phyloP scores from a whole-genome alignment of 2,797 vertebrate genomes.

The Bryconaethiops microstoma region DNA sequence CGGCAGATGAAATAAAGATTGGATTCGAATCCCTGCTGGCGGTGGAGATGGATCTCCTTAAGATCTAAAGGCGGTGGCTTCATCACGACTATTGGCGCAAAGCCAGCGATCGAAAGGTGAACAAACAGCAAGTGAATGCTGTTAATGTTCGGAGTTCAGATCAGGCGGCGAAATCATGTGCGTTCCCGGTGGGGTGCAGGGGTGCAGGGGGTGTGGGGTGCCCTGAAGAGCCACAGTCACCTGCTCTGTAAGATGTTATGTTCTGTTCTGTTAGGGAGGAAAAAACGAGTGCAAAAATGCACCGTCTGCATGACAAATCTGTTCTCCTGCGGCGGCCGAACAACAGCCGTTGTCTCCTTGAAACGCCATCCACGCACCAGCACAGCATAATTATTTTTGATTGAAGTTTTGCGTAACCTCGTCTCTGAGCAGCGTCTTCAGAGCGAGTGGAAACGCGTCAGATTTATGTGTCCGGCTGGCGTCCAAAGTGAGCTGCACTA shows the following conservation, averaged over 20 bases:
- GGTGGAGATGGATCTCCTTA: constrained; percentile 56
- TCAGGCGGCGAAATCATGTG: constrained; percentile 62
- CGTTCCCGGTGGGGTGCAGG: constrained; percentile 49
- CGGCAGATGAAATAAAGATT: constrained; percentile 66
- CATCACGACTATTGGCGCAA: constrained; percentile 13
- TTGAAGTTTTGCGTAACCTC: constrained; percentile 60
- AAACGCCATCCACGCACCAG: constrained; percentile 51
- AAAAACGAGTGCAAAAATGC: constrained; percentile 42
- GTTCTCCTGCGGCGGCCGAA: constrained; percentile 52
- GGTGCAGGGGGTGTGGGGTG: background rate
- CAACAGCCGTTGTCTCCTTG: constrained; percentile 62
- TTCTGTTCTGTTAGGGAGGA: constrained; percentile 51
- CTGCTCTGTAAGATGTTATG: constrained; percentile 54
- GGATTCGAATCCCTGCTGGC: constrained; percentile 54
- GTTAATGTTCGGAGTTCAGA: constrained; percentile 62
- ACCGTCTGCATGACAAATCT: constrained; percentile 57
- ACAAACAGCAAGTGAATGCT: constrained; percentile 56
- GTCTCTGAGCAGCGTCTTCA: constrained; percentile 48
- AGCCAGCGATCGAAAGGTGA: constrained; percentile 43
- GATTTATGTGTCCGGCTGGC: constrained; percentile 30
- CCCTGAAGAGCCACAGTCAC: constrained; percentile 72
- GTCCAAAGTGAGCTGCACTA: constrained; percentile 41
- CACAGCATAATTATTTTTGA: constrained; percentile 63
- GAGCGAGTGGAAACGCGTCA: constrained; percentile 26
- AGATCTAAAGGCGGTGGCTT: constrained; percentile 61